These are phyloP conservation scores for Chironomus riparius DNA, from an alignment of 2,888 invertebrate species.

Conservation along the genomic window DNA sequence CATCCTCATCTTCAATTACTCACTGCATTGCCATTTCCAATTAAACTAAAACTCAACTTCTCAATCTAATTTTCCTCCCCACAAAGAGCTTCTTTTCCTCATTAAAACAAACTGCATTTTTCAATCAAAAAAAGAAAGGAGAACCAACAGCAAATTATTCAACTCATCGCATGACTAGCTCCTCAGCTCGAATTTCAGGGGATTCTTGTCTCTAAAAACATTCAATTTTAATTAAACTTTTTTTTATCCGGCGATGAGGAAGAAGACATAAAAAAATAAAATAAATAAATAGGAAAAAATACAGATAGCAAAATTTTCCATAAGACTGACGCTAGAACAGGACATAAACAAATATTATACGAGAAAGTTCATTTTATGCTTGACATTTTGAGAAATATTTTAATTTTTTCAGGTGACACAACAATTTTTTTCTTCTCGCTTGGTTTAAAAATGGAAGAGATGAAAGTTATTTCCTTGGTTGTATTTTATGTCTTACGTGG, in stretches of 20 bases:
- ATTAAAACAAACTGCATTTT: too few species aligned
- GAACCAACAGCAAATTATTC: neutral
- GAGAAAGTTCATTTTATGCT: neutral
- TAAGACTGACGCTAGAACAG: neutral
- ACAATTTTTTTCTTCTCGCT: neutral
- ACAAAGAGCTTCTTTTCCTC: too few species aligned
- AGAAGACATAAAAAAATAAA: neutral
- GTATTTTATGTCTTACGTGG: neutral
- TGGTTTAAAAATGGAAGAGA: neutral
- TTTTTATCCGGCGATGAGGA: neutral
- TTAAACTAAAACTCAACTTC: too few species aligned
- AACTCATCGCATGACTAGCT: neutral
- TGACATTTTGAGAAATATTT: neutral
- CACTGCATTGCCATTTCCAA: too few species aligned
- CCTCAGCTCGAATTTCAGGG: neutral
- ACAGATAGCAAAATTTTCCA: too few species aligned
- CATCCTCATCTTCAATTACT: too few species aligned
- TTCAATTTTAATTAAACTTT: neutral
- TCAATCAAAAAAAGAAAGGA: too few species aligned
- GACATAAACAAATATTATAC: neutral
- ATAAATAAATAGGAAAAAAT: neutral
- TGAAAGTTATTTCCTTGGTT: neutral
- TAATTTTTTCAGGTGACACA: slow-evolving; percentile 19
- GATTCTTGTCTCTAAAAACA: too few species aligned
- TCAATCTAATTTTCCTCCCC: too few species aligned